A percentile compares a stretch with the other conserved stretches of the same genome.
phyloP scores from a whole-genome alignment of 2,113 vertebrate genomes.

The Microcebus griseorufus region DNA sequence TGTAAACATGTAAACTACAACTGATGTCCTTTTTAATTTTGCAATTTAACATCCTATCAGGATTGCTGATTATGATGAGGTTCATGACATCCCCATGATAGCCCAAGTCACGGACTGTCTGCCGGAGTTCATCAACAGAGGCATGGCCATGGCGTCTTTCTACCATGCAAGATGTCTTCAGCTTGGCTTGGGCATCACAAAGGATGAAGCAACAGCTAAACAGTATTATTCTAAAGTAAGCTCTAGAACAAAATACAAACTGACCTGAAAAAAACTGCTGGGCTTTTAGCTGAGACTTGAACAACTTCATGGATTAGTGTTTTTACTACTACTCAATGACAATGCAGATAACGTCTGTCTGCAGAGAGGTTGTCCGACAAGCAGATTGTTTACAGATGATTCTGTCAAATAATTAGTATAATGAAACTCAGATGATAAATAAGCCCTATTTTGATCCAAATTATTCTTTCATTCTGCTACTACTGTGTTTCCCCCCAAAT shows the following conservation, averaged over 20 bases:
- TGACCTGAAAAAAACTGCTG: not conserved
- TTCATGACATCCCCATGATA: conserved; percentile 70
- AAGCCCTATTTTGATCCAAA: not conserved
- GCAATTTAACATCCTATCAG: conserved; percentile 68
- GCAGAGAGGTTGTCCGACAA: not conserved
- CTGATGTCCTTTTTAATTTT: not conserved
- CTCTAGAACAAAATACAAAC: not conserved
- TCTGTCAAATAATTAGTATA: not conserved
- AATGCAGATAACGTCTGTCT: not conserved
- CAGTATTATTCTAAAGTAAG: conserved; percentile 85
- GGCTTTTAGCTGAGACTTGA: not conserved
- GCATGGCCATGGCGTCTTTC: conserved; percentile 86
- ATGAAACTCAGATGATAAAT: not conserved
- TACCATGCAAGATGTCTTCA: conserved; percentile 88
- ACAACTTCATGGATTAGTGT: not conserved
- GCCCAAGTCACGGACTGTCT: conserved; percentile 83
- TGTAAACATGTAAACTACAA: not conserved
- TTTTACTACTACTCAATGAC: not conserved
- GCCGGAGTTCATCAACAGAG: conserved; percentile 82
- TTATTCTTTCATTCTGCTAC: not conserved
- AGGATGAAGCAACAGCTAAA: conserved; percentile 79
- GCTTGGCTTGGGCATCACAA: conserved; percentile 82
- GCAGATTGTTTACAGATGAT: not conserved
- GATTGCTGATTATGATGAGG: conserved; percentile 78
- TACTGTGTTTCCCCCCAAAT: no score